Conservation (phyloP, 2,797 vertebrate species). For the Halcyon badia region DNA sequence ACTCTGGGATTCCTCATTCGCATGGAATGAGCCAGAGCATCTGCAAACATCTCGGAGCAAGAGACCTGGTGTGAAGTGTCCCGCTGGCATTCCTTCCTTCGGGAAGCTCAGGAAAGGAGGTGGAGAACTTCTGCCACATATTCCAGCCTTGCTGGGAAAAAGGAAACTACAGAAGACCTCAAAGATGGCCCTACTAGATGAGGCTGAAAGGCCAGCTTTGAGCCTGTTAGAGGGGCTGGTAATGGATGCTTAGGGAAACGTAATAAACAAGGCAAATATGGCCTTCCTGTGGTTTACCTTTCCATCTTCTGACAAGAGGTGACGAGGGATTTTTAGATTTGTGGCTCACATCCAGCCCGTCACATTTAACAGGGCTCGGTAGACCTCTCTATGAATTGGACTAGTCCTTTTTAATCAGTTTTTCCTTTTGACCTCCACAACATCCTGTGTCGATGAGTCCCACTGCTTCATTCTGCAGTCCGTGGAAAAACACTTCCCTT, state of each 20-base stretch:
- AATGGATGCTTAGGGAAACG: conserved; percentile 8
- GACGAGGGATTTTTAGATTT: conserved; percentile 18
- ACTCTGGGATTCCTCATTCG: not conserved
- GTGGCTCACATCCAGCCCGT: not conserved
- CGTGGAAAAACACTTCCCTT: not conserved
- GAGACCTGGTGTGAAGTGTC: not conserved
- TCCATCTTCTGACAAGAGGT: not conserved
- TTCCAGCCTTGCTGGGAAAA: not conserved
- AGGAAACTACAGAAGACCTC: not conserved
- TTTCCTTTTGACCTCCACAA: conserved; percentile 21
- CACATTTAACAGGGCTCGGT: not conserved
- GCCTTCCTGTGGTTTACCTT: not conserved
- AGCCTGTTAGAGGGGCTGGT: not conserved
- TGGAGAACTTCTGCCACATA: not conserved
- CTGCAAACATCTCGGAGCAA: not conserved
- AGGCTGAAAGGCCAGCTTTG: not conserved
- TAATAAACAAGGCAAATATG: not conserved
- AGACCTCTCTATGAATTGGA: not conserved
- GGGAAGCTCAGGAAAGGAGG: not conserved
- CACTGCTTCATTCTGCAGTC: conserved; percentile 4
- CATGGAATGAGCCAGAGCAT: not conserved
- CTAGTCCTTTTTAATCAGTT: not conserved
- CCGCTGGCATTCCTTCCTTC: not conserved
- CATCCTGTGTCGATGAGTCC: conserved; percentile 18
- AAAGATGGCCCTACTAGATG: not conserved